Evolutionary conservation across 2,797 vertebrate genomes (phyloP).

Genomic region (Zalophus californianus): DNA sequence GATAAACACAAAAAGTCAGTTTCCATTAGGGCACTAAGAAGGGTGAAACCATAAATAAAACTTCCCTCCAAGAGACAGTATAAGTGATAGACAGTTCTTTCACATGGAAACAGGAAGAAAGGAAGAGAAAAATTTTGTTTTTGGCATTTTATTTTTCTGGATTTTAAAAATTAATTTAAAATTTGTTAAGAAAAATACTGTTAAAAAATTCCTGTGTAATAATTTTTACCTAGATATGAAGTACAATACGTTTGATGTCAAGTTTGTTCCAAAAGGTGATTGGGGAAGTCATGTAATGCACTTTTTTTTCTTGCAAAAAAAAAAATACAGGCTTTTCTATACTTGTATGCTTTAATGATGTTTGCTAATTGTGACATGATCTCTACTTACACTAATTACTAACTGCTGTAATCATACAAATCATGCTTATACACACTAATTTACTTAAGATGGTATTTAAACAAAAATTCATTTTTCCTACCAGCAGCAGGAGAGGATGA

Average conservation of each 20-base stretch:
- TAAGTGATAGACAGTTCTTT: not conserved
- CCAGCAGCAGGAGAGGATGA: not conserved
- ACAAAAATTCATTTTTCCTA: not conserved
- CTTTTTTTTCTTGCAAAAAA: not conserved
- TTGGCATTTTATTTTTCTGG: not conserved
- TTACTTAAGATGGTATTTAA: constrained; percentile 64
- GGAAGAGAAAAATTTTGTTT: not conserved
- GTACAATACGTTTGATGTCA: not conserved
- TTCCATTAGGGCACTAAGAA: not conserved
- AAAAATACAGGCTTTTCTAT: not conserved
- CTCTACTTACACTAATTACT: constrained; percentile 72
- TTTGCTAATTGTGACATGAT: constrained; percentile 62
- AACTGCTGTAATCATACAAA: constrained; percentile 66
- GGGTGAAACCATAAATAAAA: not conserved
- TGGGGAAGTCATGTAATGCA: not conserved
- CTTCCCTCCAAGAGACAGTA: not conserved
- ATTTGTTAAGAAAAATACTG: not conserved
- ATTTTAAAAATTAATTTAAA: constrained; percentile 25
- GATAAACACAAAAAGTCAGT: not conserved
- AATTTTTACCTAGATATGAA: not conserved
- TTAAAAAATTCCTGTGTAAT: constrained; percentile 10
- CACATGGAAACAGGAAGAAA: not conserved
- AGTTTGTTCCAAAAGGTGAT: not conserved
- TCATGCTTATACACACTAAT: constrained; percentile 47
- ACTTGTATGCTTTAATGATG: constrained; percentile 53